Conservation (phyloP, 2,113 vertebrate species). For the Ictidomys tridecemlineatus region DNA sequence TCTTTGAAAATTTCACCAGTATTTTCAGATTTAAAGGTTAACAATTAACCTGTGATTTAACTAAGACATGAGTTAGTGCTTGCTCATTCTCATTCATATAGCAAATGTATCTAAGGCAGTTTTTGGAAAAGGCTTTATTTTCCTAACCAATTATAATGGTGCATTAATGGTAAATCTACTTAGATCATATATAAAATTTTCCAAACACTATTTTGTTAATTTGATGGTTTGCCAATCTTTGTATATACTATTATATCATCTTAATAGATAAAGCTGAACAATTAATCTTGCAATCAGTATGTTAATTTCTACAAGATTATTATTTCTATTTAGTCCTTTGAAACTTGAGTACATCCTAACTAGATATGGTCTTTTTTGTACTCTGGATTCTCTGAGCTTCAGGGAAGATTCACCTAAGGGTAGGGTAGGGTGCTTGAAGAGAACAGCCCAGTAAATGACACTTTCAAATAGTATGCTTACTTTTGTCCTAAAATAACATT, state of each 20-base stretch:
- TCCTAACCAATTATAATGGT: background rate
- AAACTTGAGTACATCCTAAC: background rate
- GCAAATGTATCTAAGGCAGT: background rate
- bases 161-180: background rate
- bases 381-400: background rate
- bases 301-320: background rate
- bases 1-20: background rate
- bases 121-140: background rate
- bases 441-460: background rate
- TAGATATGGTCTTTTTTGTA: background rate
- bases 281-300: background rate
- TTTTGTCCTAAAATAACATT: background rate
- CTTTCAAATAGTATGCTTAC: background rate
- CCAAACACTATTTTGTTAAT: background rate
- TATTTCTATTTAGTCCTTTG: background rate
- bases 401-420: too few relatives aligned
- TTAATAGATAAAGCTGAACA: background rate
- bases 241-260: background rate
- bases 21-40: background rate
- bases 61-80: background rate
- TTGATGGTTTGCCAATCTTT: background rate
- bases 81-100: background rate
- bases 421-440: accelerated
- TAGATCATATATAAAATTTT: background rate
- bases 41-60: background rate